Evolutionary conservation across 2,888 invertebrate genomes (phyloP), one percentile per base, ranked within the genome.

Genomic region (Diaprepes abbreviatus): DNA sequence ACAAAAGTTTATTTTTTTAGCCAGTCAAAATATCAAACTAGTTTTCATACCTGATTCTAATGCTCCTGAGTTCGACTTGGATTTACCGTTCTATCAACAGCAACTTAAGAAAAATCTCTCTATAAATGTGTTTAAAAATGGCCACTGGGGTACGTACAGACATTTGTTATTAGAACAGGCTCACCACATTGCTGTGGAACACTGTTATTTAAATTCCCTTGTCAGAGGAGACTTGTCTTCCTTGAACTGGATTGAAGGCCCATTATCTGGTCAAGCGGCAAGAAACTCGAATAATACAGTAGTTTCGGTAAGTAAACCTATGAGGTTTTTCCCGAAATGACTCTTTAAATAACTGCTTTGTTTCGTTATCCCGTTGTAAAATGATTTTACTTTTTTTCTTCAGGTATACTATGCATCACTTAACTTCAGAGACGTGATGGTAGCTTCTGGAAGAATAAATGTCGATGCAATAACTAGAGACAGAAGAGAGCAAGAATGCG

Each of bases 371-470:
- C n/a, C n/a, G n/a, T n/a, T n/a, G n/a, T n/a, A n/a, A n/a, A n/a
- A n/a, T n/a, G n/a, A n/a, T n/a, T n/a, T n/a, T n/a, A n/a, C n/a
- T n/a, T n/a, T n/a, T n/a, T n/a, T n/a, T n/a, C 35, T 72, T 14
- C 24, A 77, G 74, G 62, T 74, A 21, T 88, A 91, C 77, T 95
- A 93, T 80, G 85, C 95, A 0, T 89, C 96, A 0, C 82, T 98
- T 9, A 98, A 98, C 85, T 98, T 97, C 89, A 91, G 95, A 79
- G 98, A 98, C 82, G 87, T 98, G 0, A 97, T 98, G 98, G 87
- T 94, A 0, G 95, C 97, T 0, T 94, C 94, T 0, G 97, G 97
- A 1, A 95, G 95, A 79, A 88, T 98, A 5, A 91, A 93, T 4
- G 89, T 91, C 0, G 97, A 97, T 81, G 89, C 93, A 0, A 89